These are phyloP conservation scores for Ailurus styani DNA, from an alignment of 2,113 vertebrate species.

Conservation along the genomic window DNA sequence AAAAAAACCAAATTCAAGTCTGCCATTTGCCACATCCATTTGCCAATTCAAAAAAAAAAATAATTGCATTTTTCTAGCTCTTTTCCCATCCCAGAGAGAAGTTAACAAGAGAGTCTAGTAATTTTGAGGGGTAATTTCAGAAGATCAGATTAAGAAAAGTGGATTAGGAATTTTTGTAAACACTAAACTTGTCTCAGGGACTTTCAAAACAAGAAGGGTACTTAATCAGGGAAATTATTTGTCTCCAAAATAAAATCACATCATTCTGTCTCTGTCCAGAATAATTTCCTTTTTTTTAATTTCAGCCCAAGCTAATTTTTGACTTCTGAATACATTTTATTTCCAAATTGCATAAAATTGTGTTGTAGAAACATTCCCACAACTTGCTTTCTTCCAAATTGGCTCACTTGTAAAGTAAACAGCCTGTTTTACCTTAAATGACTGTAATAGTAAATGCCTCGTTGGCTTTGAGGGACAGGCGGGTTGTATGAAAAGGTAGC, in stretches of 20 bases:
- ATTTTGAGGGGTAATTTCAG: background rate
- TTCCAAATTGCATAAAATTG: constrained; percentile 23
- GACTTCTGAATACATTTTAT: constrained; percentile 21
- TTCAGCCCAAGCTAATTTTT: background rate
- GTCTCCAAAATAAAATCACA: background rate
- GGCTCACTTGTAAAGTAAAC: constrained; percentile 33
- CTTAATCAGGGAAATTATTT: constrained; percentile 19
- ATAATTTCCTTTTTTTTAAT: background rate
- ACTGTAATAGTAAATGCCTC: background rate
- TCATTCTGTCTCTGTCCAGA: background rate
- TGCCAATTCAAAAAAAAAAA: too few relatives aligned
- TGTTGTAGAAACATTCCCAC: constrained; percentile 27
- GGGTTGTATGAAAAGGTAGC: background rate
- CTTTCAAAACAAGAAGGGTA: background rate
- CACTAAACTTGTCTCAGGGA: background rate
- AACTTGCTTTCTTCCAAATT: constrained; percentile 32
- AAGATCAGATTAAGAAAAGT: background rate
- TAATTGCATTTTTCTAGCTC: background rate
- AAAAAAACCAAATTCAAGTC: too few relatives aligned
- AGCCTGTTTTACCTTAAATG: constrained; percentile 45
- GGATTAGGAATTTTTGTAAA: background rate
- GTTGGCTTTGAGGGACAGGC: background rate
- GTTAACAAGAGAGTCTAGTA: background rate
- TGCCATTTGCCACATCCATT: too few relatives aligned
- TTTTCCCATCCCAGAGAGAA: background rate